Evolutionary conservation across 1,140 invertebrate species (phyloP), one percentile per base, ranked within the genome.

Genomic region (Ceratosolen solmsi): DNA sequence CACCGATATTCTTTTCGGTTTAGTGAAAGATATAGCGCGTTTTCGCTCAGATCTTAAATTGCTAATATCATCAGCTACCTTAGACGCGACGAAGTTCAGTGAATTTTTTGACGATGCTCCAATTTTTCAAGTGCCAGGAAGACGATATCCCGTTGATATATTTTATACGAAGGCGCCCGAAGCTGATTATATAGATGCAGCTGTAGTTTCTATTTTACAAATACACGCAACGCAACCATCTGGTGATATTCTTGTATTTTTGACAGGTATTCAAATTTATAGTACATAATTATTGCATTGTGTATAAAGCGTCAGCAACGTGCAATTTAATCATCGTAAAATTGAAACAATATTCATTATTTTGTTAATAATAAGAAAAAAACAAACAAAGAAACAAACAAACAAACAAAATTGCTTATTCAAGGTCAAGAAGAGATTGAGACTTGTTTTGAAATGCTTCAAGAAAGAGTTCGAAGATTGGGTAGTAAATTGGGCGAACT

Each of bases 141-240:
- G 95, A 77, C 91, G 95, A 82, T 96, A 95, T 92, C 95, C 95
- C n/a, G 95, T 99, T 0, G 97, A 99, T 90, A 99, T 99, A 87
- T 99, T 98, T 91, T 99, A 99, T 88, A 99, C 99, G 7, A 99
- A 99, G 93, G 98, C 98, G 2, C 98, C 99, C 0, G 99, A 99
- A 92, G 98, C 98, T 27, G 98, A 99, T 93, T 99, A 99, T 89
- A 95, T 99, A 71, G 98, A 99, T 91, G 99, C 99, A 0, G 97
- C 97, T 90, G 97, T 99, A 1, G 97, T 99, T 0, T 98, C 98
- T 4, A 95, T 99, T 60, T 91, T 99, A 80, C 99, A 99, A 92
- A 99, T 99, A 87, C 99, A 99, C 92, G 95, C 98, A 1, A 98
- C 97, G 0, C 98, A 99, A 90, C 96, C 98, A 2, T 89, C 96